These are phyloP conservation scores for Nycticebus coucang DNA, from an alignment of 2,113 vertebrate species.

Conservation along the genomic window DNA sequence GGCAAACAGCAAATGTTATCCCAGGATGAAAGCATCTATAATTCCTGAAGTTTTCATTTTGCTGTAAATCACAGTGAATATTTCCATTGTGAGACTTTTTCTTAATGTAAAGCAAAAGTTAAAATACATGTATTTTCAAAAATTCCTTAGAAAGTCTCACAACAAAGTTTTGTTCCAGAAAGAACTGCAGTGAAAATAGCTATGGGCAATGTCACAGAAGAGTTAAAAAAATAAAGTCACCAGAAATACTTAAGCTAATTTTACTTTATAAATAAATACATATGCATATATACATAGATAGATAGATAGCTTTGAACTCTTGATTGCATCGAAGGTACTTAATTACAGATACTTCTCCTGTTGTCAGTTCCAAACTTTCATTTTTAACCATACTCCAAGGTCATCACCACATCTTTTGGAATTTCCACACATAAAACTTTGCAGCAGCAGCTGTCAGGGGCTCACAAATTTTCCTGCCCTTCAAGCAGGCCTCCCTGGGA, in stretches of 20 bases:
- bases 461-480: background rate
- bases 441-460: background rate
- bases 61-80: constrained; percentile 55
- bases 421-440: background rate
- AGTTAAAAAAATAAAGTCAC: constrained; percentile 62
- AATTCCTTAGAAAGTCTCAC: constrained; percentile 30
- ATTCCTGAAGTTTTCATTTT: constrained; percentile 73
- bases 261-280: constrained; percentile 53
- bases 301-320: constrained; percentile 36
- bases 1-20: constrained; percentile 66
- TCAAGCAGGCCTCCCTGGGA: background rate
- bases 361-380: constrained; percentile 40
- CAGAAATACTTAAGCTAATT: constrained; percentile 80
- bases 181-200: background rate
- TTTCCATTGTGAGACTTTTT: constrained; percentile 72
- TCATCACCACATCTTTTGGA: background rate
- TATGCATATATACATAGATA: background rate
- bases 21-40: constrained; percentile 57
- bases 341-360: constrained; percentile 65
- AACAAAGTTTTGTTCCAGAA: constrained; percentile 67
- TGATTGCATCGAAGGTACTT: constrained; percentile 30
- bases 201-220: constrained; percentile 20
- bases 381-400: background rate
- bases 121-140: constrained; percentile 59
- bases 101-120: constrained; percentile 54